phyloP scores from a whole-genome alignment of 2,888 invertebrate species.

The Apotomis capreana region DNA sequence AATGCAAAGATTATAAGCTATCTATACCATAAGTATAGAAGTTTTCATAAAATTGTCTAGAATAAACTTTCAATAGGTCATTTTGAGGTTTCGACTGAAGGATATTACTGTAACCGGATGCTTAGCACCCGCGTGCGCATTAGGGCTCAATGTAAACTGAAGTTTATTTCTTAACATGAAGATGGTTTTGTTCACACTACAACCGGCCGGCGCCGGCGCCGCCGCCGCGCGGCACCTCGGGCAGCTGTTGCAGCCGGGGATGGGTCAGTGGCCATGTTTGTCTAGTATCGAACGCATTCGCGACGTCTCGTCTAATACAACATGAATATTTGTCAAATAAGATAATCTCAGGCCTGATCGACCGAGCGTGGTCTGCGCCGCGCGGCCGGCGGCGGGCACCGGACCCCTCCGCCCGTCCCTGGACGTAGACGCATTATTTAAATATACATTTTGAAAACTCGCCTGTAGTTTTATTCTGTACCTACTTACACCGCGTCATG shows the following conservation, averaged over 20 bases:
- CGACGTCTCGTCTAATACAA: too few species aligned
- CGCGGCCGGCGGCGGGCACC: background rate
- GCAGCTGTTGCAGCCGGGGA: background rate
- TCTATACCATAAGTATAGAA: background rate
- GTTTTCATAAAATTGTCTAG: background rate
- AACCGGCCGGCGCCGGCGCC: conserved; percentile 2
- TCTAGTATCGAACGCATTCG: too few species aligned
- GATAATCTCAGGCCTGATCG: too few species aligned
- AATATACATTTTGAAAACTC: conserved; percentile 39
- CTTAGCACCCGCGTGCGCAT: conserved; percentile 13
- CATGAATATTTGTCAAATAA: background rate
- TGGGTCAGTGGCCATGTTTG: background rate
- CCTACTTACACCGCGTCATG: conserved; percentile 1
- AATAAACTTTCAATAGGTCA: background rate
- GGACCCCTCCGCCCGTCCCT: background rate
- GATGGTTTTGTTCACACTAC: conserved; percentile 4
- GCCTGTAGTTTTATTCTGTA: conserved; percentile 15
- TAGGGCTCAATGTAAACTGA: conserved; percentile 18
- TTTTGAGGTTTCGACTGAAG: background rate
- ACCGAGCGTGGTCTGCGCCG: too few species aligned
- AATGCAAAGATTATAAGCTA: too few species aligned
- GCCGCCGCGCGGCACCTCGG: background rate
- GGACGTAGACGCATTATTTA: conserved; percentile 38
- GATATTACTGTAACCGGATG: conserved; percentile 1
- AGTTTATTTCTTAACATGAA: background rate